Percentiles rank a stretch among this genome's conserved stretches.
Evolutionary conservation across 2,797 vertebrate genomes (phyloP).

Genomic region (Scomberomorus guttatus): DNA sequence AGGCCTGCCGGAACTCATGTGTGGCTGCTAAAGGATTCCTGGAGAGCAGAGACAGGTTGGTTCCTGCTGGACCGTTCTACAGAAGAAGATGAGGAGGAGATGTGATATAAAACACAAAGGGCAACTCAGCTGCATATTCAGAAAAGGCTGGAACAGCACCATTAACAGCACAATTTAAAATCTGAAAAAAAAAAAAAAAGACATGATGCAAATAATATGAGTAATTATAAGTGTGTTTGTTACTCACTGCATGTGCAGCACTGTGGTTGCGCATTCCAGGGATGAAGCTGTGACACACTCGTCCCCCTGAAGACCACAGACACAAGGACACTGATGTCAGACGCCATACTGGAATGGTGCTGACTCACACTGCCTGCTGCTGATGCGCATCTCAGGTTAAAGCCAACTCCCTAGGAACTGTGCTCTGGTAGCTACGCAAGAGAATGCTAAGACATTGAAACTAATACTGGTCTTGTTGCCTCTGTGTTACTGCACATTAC

Average conservation of each 20-base stretch:
- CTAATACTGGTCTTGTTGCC: not conserved
- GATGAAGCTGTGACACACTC: constrained; percentile 87
- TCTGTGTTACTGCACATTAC: not conserved
- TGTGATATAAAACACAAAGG: not conserved
- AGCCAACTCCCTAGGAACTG: constrained; percentile 1
- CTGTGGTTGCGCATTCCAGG: constrained; percentile 85
- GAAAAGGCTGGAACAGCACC: not conserved
- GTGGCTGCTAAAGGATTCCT: constrained; percentile 95
- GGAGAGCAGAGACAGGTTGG: constrained; percentile 92
- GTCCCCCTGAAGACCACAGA: constrained; percentile 79
- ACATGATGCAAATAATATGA: not conserved
- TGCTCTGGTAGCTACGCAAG: constrained; percentile 8
- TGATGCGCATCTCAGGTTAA: constrained; percentile 30
- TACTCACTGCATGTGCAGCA: constrained; percentile 81
- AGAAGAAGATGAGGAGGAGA: not conserved
- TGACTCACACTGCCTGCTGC: constrained; percentile 44
- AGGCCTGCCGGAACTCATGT: constrained; percentile 97
- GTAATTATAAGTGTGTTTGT: not conserved
- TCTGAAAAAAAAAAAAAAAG: not conserved
- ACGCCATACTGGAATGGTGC: constrained; percentile 32
- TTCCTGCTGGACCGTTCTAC: constrained; percentile 86
- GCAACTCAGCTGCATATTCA: not conserved
- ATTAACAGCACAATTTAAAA: not conserved
- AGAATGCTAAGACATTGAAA: not conserved
- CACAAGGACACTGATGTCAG: constrained; percentile 57